Percentiles rank a stretch among this genome's conserved stretches.
These are phyloP conservation scores for Cacoxenus indagator DNA, from an alignment of 2,888 invertebrate species.

Conservation along the genomic window DNA sequence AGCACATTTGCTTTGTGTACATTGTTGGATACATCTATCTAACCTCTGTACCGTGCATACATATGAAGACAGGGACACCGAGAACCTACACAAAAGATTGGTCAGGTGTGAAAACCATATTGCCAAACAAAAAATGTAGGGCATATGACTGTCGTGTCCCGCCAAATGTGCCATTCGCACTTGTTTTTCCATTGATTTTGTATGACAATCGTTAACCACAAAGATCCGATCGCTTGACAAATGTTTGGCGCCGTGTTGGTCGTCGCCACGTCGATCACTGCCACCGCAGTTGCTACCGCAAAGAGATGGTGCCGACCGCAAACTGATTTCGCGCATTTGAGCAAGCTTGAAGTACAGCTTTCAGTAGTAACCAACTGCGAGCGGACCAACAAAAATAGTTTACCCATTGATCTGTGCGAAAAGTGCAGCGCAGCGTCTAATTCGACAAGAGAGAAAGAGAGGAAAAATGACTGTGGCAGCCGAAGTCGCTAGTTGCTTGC, in stretches of 20 bases:
- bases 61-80: too few species aligned
- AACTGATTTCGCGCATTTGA: not conserved
- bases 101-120: too few species aligned
- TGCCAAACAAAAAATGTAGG: not conserved
- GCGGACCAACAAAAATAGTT: not conserved
- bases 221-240: constrained; percentile 59
- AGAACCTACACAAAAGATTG: too few species aligned
- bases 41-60: too few species aligned
- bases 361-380: not conserved
- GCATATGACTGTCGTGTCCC: not conserved
- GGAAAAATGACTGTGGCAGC: too few species aligned
- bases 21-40: too few species aligned
- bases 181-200: constrained; percentile 27
- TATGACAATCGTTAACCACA: constrained; percentile 57
- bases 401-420: too few species aligned
- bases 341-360: not conserved
- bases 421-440: too few species aligned
- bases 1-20: too few species aligned
- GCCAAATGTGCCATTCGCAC: not conserved
- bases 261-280: constrained; percentile 42
- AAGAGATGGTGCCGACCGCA: not conserved
- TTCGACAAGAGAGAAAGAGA: too few species aligned
- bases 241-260: constrained; percentile 56
- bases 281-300: not conserved
- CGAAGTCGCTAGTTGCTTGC: not conserved